Conservation (phyloP, 1,140 invertebrate genomes). For the Leptinotarsa texana region DNA sequence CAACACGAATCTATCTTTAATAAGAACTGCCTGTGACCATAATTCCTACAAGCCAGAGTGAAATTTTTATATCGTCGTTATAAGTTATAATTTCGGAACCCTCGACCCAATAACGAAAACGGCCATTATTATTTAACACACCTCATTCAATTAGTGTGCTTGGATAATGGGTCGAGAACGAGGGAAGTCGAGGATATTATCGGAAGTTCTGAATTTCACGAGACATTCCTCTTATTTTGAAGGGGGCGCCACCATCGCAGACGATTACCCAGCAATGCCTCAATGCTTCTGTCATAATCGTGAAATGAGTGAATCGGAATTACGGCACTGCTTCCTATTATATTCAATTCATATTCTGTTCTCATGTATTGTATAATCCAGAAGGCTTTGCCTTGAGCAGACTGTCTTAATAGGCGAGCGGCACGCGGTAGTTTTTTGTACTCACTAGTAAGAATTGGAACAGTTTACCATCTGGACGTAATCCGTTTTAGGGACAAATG, state of each 20-base stretch:
- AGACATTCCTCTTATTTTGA: not conserved
- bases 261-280: slow-evolving; percentile 23
- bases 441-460: too few species aligned
- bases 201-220: slow-evolving; percentile 5
- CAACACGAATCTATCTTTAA: too few species aligned
- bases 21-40: too few species aligned
- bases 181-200: not conserved
- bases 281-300: slow-evolving; percentile 21
- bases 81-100: not conserved
- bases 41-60: too few species aligned
- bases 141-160: slow-evolving; percentile 3
- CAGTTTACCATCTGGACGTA: too few species aligned
- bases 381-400: slow-evolving; percentile 18
- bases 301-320: slow-evolving; percentile 30
- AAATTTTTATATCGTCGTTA: too few species aligned
- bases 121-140: not conserved
- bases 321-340: slow-evolving; percentile 32
- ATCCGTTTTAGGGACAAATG: too few species aligned
- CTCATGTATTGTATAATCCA: slow-evolving; percentile 44
- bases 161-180: not conserved
- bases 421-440: not conserved
- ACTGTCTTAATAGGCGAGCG: not conserved
- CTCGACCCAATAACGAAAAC: not conserved
- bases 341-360: slow-evolving; percentile 44
- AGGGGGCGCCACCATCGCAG: not conserved